Evolutionary conservation across 2,888 invertebrate species (phyloP).

Genomic region (Drosophila lutescens): DNA sequence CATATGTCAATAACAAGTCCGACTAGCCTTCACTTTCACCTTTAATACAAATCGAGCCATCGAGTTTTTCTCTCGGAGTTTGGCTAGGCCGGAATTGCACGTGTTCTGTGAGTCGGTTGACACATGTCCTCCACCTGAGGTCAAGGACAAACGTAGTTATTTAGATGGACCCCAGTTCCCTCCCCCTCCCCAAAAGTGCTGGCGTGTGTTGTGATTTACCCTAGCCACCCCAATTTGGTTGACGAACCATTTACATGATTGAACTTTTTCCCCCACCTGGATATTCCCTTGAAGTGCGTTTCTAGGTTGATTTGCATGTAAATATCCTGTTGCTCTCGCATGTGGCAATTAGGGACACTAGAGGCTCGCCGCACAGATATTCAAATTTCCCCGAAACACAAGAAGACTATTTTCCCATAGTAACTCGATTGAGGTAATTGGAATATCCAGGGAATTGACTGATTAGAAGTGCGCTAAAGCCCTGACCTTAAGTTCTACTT

Average conservation of each 20-base stretch:
- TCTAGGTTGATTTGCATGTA: conserved; percentile 23
- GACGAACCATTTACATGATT: conserved; percentile 45
- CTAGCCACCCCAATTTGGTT: conserved; percentile 11
- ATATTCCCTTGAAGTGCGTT: conserved; percentile 4
- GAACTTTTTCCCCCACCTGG: conserved; percentile 20
- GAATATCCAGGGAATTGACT: conserved; percentile 9
- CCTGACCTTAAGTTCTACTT: conserved; percentile 17
- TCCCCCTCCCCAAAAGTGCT: neutral
- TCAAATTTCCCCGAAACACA: conserved; percentile 9
- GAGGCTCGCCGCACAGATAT: conserved; percentile 9
- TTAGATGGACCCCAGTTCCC: conserved; percentile 9
- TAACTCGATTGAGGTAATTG: conserved; percentile 20
- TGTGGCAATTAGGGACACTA: conserved; percentile 34
- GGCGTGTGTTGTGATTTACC: conserved; percentile 32
- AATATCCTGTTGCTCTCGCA: conserved; percentile 33
- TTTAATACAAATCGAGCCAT: conserved; percentile 3
- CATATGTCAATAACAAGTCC: conserved; percentile 6
- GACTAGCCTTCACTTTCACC: neutral
- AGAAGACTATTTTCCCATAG: conserved; percentile 10
- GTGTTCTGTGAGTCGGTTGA: conserved; percentile 17
- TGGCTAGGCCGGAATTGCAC: conserved; percentile 13
- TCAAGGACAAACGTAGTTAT: conserved; percentile 34
- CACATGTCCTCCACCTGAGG: conserved; percentile 31
- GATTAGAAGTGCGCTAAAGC: conserved; percentile 24
- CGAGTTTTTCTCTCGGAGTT: neutral